A percentile compares a stretch with the other conserved stretches of the same genome.
These are phyloP conservation scores for Tetramorium alpestre DNA, from an alignment of 1,140 invertebrate genomes.

Conservation along the genomic window DNA sequence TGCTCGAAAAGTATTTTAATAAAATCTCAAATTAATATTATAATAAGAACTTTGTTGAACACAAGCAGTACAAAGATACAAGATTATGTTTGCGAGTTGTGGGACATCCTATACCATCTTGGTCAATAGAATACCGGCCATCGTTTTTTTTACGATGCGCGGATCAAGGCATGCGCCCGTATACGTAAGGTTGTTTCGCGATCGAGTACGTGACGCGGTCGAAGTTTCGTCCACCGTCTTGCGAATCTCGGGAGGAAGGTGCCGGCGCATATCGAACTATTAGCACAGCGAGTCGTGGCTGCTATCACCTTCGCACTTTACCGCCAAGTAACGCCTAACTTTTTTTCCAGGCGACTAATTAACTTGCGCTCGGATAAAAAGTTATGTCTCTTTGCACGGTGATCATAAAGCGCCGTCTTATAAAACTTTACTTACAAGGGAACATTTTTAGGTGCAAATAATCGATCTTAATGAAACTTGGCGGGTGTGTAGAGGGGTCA, in stretches of 20 bases:
- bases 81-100: not conserved
- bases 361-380: constrained; percentile 30
- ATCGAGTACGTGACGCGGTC: constrained; percentile 77
- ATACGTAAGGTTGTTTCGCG: constrained; percentile 73
- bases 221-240: constrained; percentile 67
- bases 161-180: constrained; percentile 52
- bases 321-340: constrained; percentile 11
- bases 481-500: too few species aligned
- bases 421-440: too few species aligned
- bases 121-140: constrained; percentile 53
- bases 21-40: not conserved
- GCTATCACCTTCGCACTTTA: constrained; percentile 40
- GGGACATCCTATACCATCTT: constrained; percentile 23
- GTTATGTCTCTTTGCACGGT: not conserved
- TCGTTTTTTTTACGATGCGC: constrained; percentile 54
- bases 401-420: not conserved
- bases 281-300: constrained; percentile 43
- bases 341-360: constrained; percentile 7
- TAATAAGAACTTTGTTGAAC: not conserved
- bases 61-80: not conserved
- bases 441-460: too few species aligned
- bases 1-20: not conserved
- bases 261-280: constrained; percentile 55
- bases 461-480: too few species aligned
- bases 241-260: constrained; percentile 42